Percentiles rank a stretch among this genome's conserved stretches.
phyloP scores from a whole-genome alignment of 2,797 vertebrate species.

The Argentina silus region DNA sequence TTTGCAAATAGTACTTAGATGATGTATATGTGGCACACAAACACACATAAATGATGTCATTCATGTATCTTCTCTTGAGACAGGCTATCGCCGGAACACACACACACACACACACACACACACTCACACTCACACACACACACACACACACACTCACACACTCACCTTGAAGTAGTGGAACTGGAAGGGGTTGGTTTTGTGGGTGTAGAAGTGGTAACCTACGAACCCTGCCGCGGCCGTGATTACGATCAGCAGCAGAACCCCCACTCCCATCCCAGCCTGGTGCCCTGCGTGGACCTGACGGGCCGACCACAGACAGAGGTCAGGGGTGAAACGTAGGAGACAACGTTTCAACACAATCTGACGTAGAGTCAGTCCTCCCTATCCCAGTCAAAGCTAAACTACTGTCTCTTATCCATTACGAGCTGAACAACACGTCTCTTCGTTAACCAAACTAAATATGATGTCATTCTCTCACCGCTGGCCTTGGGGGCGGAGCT shows the following conservation, averaged over 20 bases:
- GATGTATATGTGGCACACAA: too few species aligned
- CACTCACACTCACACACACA: too few species aligned
- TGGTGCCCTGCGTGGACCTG: slow-evolving; percentile 69
- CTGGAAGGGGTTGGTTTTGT: slow-evolving; percentile 74
- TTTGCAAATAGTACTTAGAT: too few species aligned
- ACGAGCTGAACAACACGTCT: not conserved
- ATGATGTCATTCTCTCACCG: slow-evolving; percentile 69
- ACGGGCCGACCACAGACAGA: slow-evolving; percentile 28
- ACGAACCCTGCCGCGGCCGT: slow-evolving; percentile 67
- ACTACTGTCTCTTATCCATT: not conserved
- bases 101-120: too few species aligned
- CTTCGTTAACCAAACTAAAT: not conserved
- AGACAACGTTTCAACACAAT: not conserved
- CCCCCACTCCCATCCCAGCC: slow-evolving; percentile 77
- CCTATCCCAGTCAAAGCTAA: not conserved
- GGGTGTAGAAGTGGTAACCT: slow-evolving; percentile 83
- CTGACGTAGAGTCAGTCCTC: not conserved
- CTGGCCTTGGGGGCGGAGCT: slow-evolving; percentile 74
- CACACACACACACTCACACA: slow-evolving; percentile 9
- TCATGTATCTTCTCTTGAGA: too few species aligned
- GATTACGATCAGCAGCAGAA: slow-evolving; percentile 79
- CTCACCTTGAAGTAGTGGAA: slow-evolving; percentile 91
- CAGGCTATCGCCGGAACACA: too few species aligned
- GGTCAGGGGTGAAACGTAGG: slow-evolving; percentile 6
- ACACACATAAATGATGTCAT: too few species aligned